Conservation (phyloP, 2,888 invertebrate species). For the Hirtodrosophila confusa region DNA sequence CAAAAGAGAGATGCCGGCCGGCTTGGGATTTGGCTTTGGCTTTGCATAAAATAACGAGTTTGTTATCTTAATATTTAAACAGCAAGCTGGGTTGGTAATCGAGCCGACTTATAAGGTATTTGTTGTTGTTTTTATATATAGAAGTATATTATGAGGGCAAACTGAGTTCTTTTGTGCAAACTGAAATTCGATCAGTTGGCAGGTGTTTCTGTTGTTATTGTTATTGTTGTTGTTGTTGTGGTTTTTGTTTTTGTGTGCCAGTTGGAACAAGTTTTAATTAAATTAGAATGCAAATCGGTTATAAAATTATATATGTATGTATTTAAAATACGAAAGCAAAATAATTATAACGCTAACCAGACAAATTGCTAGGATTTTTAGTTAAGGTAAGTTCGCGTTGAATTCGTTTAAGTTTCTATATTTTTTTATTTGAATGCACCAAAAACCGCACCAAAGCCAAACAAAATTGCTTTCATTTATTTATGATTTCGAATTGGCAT, state of each 20-base stretch:
- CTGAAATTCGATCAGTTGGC: constrained; percentile 49
- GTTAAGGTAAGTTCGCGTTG: constrained; percentile 79
- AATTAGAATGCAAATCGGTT: constrained; percentile 57
- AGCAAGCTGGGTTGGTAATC: constrained; percentile 16
- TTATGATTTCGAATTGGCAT: constrained; percentile 20
- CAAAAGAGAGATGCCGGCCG: constrained; percentile 40
- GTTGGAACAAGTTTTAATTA: constrained; percentile 57
- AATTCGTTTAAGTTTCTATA: constrained; percentile 54
- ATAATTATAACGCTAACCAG: constrained; percentile 49
- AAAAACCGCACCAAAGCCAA: constrained; percentile 65
- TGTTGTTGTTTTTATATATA: constrained; percentile 11
- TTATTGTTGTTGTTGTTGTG: neutral
- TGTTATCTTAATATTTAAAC: constrained; percentile 28
- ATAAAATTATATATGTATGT: constrained; percentile 22
- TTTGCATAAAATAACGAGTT: constrained; percentile 39
- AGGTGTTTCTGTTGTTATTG: constrained; percentile 2
- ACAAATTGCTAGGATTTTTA: constrained; percentile 66
- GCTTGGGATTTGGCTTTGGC: constrained; percentile 31
- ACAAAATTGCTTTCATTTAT: constrained; percentile 45
- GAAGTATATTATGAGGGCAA: constrained; percentile 23
- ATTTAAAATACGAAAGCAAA: constrained; percentile 38
- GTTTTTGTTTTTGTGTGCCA: too few relatives aligned
- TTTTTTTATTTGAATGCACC: constrained; percentile 66
- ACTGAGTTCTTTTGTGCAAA: constrained; percentile 36
- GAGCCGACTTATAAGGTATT: constrained; percentile 12